phyloP scores from a whole-genome alignment of 2,113 vertebrate species.

The Colaptes auratus region DNA sequence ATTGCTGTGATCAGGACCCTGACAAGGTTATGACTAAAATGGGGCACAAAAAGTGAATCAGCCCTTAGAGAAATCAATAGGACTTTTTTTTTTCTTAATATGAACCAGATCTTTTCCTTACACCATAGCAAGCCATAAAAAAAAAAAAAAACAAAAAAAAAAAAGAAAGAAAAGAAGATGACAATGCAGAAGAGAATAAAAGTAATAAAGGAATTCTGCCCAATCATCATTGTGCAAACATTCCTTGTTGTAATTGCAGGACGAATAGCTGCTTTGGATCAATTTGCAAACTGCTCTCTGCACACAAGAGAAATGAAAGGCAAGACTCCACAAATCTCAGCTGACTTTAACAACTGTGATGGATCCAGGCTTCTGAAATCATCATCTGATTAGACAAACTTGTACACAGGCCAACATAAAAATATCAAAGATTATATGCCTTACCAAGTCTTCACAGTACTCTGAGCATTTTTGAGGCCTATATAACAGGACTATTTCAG shows the following conservation, averaged over 20 bases:
- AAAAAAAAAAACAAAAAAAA: constrained; percentile 30
- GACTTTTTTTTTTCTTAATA: neutral
- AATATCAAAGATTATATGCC: neutral
- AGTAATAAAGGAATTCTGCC: neutral
- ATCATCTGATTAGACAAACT: neutral
- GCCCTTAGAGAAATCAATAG: neutral
- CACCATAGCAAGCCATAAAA: neutral
- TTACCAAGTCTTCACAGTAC: neutral
- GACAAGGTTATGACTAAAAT: neutral
- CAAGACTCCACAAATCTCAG: neutral
- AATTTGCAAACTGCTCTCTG: neutral
- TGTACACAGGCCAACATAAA: neutral
- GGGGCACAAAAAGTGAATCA: neutral
- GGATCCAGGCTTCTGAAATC: neutral
- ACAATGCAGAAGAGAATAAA: neutral
- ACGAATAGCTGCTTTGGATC: neutral
- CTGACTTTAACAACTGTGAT: neutral
- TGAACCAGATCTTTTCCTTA: neutral
- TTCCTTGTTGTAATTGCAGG: neutral
- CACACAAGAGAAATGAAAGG: neutral
- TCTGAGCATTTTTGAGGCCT: neutral
- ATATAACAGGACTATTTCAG: neutral
- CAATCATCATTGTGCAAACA: neutral
- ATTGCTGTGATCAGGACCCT: neutral
- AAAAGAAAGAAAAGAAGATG: constrained; percentile 9